Base-by-base conservation (phyloP, 2,113 vertebrate genomes). In the Mesitornis unicolor region DNA sequence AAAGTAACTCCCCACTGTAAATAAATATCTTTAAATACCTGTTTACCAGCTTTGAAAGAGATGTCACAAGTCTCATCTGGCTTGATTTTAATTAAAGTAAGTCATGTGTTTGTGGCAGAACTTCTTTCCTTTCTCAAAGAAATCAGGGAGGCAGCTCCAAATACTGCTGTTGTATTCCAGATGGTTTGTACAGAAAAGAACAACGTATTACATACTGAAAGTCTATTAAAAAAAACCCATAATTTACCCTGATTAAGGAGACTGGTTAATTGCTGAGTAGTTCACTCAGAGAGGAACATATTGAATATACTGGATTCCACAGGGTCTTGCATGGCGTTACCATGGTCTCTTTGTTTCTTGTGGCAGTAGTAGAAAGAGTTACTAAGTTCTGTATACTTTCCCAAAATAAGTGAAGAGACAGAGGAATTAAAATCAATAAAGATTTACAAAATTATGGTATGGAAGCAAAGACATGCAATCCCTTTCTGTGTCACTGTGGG, bases 21-120 rank as follows among this genome's bases (percentile, higher is more conserved):
- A 85, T 15, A 87, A 75, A 26, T 51, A 28, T 28, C 31, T 89
- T 90, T 53, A 64, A 16, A 33, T 82, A 78, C 56, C 7, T 10
- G 36, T 64, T 93, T 61, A 64, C 13, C 12, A 70, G 13, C 71
- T 87, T 82, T 76, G 35, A 76, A 84, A 87, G 36, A 73, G 8
- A 57, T 78, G 43, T 14, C 43, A 64, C 8, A 4, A 47, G 17
- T 78, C 29, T 90, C 73, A 84, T 42, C 3, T 28, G 7, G 9
- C 11, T 87, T 87, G 21, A 71, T 89, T 94, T 92, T 78, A 95
- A 87, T 93, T 84, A 75, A 84, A 74, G 13, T 29, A 70, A 54
- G 56, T 48, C 60, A 64, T 60, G 13, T 36, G 35, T 48, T 84
- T 85, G 35, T 56, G 31, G 31, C 7, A 89, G 56, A 84, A 36